phyloP scores from a whole-genome alignment of 2,797 vertebrate genomes.

The Anableps anableps region DNA sequence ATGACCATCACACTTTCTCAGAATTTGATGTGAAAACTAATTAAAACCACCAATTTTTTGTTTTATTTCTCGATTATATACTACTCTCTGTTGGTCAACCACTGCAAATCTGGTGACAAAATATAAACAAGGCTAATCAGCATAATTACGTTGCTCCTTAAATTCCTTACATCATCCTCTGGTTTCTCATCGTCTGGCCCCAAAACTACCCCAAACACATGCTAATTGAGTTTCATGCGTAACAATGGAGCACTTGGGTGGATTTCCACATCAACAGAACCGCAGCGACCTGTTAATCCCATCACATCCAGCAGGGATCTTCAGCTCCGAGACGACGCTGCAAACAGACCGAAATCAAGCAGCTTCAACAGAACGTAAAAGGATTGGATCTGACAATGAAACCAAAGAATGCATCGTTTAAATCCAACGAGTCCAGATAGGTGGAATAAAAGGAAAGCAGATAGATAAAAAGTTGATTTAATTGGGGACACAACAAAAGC shows the following conservation, averaged over 20 bases:
- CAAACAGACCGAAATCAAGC: conserved; percentile 55
- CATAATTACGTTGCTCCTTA: neutral
- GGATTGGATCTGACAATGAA: neutral
- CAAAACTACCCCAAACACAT: neutral
- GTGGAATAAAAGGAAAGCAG: neutral
- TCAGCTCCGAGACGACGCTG: conserved; percentile 2
- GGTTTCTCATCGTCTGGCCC: neutral
- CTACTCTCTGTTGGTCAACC: neutral
- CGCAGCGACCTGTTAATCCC: neutral
- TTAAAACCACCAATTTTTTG: neutral
- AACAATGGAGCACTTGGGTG: neutral
- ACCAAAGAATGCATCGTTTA: neutral
- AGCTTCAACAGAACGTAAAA: conserved; percentile 22
- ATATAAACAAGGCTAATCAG: neutral
- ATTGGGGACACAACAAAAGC: neutral
- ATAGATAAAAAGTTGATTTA: neutral
- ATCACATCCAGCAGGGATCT: neutral
- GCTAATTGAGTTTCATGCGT: conserved; percentile 41
- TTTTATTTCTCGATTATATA: neutral
- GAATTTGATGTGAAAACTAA: neutral
- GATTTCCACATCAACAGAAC: conserved; percentile 47
- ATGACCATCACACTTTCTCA: neutral
- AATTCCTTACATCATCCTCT: neutral
- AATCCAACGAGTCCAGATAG: neutral
- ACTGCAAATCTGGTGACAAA: neutral